A percentile compares a stretch with the other conserved stretches of the same genome.
These are phyloP conservation scores for Pangasianodon hypophthalmus DNA, from an alignment of 2,113 vertebrate genomes.

Conservation along the genomic window DNA sequence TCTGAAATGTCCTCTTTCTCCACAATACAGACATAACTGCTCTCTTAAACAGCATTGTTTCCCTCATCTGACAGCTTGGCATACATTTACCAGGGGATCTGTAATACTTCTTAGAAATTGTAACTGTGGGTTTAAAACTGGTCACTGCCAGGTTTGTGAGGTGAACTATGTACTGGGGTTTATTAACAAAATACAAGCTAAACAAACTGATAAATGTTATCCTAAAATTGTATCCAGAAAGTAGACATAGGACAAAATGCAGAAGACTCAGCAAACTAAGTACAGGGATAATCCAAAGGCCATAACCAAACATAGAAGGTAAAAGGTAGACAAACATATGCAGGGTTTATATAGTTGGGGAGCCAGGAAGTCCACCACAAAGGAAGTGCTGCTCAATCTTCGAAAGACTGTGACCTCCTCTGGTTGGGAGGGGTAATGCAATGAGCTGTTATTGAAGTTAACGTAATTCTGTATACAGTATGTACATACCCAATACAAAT, in stretches of 20 bases:
- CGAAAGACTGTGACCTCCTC: neutral
- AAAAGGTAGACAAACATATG: neutral
- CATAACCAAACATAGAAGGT: neutral
- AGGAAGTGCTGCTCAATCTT: neutral
- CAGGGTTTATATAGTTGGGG: neutral
- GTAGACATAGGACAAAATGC: too few species aligned
- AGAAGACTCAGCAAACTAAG: neutral
- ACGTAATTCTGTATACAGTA: neutral
- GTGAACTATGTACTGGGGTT: neutral
- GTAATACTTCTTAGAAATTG: neutral
- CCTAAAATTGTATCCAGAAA: too few species aligned
- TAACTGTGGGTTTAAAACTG: neutral
- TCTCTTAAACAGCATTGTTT: neutral
- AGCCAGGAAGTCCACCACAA: neutral
- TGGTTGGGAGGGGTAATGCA: neutral
- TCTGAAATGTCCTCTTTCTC: neutral
- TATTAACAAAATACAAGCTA: neutral
- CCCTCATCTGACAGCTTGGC: neutral
- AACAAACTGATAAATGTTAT: too few species aligned
- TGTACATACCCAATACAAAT: neutral
- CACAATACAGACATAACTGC: neutral
- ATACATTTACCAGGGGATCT: neutral
- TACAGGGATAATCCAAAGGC: neutral
- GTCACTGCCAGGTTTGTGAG: neutral
- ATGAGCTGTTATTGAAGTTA: neutral